Percentiles rank a stretch among this genome's conserved stretches.
phyloP scores from a whole-genome alignment of 2,113 vertebrate genomes.

The Theristicus caerulescens region DNA sequence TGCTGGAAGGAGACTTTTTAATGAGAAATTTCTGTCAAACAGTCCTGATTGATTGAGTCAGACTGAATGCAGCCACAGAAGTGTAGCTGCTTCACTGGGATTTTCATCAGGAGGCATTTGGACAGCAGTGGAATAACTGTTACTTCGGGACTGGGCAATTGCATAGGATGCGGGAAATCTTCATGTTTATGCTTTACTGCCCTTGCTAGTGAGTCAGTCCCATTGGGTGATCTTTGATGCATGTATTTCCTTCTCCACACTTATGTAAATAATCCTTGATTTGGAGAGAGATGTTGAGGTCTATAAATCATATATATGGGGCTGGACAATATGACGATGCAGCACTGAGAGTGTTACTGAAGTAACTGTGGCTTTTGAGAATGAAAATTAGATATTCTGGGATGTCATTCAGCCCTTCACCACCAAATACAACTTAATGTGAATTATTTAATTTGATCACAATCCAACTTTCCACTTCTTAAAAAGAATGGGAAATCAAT shows the following conservation, averaged over 20 bases:
- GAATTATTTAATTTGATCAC: slow-evolving; percentile 3
- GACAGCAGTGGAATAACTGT: background rate
- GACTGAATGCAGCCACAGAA: background rate
- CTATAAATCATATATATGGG: background rate
- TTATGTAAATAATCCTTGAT: background rate
- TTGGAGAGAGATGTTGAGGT: background rate
- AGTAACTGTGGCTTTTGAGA: background rate
- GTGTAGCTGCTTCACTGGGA: background rate
- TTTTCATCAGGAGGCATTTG: background rate
- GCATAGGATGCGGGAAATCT: background rate
- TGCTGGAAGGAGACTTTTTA: background rate
- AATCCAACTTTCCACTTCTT: background rate
- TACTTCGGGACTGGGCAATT: background rate
- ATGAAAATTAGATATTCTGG: background rate
- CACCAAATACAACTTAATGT: background rate
- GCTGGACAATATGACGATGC: background rate
- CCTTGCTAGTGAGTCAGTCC: background rate
- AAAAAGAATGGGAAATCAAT: slow-evolving; percentile 16
- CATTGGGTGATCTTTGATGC: background rate
- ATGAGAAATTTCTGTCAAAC: background rate
- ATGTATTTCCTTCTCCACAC: background rate
- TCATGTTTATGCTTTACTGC: background rate
- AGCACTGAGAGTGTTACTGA: background rate
- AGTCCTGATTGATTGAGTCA: background rate
- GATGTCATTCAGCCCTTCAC: background rate